Percentiles rank a stretch among this genome's conserved stretches.
Conservation (phyloP, 2,113 vertebrate species). For the Platichthys flesus region DNA sequence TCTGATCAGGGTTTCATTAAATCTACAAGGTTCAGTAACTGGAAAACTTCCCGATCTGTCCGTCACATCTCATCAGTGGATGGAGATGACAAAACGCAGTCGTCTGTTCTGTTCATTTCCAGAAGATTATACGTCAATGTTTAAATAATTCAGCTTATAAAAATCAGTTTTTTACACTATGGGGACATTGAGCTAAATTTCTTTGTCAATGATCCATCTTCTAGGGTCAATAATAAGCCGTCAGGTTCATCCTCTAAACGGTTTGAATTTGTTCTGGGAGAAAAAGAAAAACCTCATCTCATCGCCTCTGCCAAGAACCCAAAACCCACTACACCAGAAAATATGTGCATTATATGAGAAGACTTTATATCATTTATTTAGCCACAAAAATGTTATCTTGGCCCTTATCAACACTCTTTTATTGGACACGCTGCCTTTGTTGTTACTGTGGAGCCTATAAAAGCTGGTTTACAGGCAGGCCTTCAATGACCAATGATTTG, state of each 20-base stretch:
- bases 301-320: constrained; percentile 10
- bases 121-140: neutral
- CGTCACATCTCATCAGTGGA: neutral
- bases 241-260: neutral
- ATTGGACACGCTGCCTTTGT: constrained; percentile 24
- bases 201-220: neutral
- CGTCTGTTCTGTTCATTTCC: neutral
- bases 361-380: constrained; percentile 47
- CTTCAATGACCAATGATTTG: constrained; percentile 55
- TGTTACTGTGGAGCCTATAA: constrained; percentile 43
- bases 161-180: neutral
- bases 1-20: too few species aligned
- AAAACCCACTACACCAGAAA: constrained; percentile 23
- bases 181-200: neutral
- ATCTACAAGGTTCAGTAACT: neutral
- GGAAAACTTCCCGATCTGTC: neutral
- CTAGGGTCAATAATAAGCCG: neutral
- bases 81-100: neutral
- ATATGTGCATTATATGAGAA: constrained; percentile 20
- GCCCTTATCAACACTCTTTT: constrained; percentile 23
- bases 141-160: too few species aligned
- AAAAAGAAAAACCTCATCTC: constrained; percentile 1
- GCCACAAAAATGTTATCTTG: constrained; percentile 36
- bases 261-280: constrained; percentile 11
- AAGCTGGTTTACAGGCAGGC: constrained; percentile 43